A percentile compares a stretch with the other conserved stretches of the same genome.
Conservation (phyloP, 2,888 invertebrate genomes). For the Cosmia pyralina region DNA sequence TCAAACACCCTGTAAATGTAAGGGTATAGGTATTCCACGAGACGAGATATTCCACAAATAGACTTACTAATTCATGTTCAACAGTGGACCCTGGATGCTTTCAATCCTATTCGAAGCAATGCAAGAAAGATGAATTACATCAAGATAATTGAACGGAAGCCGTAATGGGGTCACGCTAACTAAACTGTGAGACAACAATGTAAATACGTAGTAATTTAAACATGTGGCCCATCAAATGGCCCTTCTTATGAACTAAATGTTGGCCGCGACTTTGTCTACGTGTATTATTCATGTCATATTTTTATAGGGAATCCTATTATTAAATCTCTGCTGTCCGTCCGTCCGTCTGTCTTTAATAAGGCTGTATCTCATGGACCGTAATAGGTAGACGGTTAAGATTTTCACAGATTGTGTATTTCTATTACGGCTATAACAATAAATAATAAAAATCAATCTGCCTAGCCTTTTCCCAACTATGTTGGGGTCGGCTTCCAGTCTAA, state of each 20-base stretch:
- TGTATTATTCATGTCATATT: neutral
- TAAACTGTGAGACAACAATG: constrained; percentile 44
- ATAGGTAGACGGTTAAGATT: too few relatives aligned
- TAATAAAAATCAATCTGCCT: too few relatives aligned
- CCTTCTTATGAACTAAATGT: neutral
- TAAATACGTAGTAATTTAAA: constrained; percentile 31
- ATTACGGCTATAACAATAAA: too few relatives aligned
- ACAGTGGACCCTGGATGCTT: neutral
- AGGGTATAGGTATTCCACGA: neutral
- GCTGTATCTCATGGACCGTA: too few relatives aligned
- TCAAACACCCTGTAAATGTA: too few relatives aligned
- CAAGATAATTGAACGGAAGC: constrained; percentile 50
- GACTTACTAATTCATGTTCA: neutral
- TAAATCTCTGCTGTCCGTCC: too few relatives aligned
- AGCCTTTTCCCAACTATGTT: too few relatives aligned
- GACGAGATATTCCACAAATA: neutral
- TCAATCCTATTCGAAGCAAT: constrained; percentile 1
- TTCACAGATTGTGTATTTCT: too few relatives aligned
- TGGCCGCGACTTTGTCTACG: too few relatives aligned
- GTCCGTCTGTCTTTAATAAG: too few relatives aligned
- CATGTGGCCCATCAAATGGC: constrained; percentile 35
- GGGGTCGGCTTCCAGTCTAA: too few relatives aligned
- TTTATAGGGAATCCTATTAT: too few relatives aligned
- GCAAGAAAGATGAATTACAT: constrained; percentile 35
- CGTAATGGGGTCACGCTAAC: constrained; percentile 50